These are phyloP conservation scores for Pyrrhia umbra DNA, from an alignment of 2,888 invertebrate species.

Conservation along the genomic window DNA sequence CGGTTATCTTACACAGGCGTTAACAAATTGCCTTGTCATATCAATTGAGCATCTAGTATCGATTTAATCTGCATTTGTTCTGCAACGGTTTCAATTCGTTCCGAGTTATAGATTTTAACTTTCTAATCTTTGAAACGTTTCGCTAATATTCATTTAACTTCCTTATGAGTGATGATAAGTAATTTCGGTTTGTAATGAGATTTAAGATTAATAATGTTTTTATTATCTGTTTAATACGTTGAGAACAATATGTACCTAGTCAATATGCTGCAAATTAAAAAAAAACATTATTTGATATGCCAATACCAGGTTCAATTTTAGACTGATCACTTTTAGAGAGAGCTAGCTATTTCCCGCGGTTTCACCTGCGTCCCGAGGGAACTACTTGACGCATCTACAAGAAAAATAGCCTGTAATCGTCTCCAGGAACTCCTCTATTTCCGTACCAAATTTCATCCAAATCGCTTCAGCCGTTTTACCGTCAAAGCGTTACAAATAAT, in stretches of 20 bases:
- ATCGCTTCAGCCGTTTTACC: too few relatives aligned
- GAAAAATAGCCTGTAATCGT: too few relatives aligned
- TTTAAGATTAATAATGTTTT: conserved; percentile 2
- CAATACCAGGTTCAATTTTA: too few relatives aligned
- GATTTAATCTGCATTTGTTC: conserved; percentile 26
- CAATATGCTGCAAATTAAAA: not conserved
- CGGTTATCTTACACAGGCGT: conserved; percentile 5
- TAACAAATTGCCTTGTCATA: conserved; percentile 18
- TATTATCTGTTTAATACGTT: not conserved
- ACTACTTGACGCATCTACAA: too few relatives aligned
- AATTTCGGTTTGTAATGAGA: conserved; percentile 9
- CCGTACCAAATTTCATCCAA: too few relatives aligned
- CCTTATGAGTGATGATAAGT: conserved; percentile 22
- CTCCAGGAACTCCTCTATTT: too few relatives aligned
- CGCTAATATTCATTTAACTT: conserved; percentile 17
- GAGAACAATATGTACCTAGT: not conserved
- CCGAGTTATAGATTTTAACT: conserved; percentile 40
- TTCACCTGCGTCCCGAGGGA: too few relatives aligned
- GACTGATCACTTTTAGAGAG: too few relatives aligned
- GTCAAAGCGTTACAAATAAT: too few relatives aligned
- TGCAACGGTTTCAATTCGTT: conserved; percentile 39
- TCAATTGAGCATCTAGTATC: conserved; percentile 19
- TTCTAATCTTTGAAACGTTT: conserved; percentile 46
- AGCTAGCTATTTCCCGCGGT: too few relatives aligned
- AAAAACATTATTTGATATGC: not conserved